Conservation (phyloP, 2,113 vertebrate genomes). For the Shinisaurus crocodilurus region DNA sequence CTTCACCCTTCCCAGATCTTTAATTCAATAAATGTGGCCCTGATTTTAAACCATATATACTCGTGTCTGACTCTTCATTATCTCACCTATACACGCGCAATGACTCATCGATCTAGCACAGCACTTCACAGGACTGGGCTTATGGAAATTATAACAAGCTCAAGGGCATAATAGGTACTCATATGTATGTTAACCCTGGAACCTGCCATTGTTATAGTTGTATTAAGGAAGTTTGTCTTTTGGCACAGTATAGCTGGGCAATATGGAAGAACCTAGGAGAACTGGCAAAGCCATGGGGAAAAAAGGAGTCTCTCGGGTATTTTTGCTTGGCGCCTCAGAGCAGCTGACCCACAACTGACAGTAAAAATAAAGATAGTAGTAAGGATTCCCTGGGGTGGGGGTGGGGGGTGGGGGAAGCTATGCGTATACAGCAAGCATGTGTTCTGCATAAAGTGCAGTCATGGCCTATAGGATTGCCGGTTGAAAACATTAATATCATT, state of each 20-base stretch:
- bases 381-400: not conserved
- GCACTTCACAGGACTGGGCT: not conserved
- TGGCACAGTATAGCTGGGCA: not conserved
- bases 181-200: not conserved
- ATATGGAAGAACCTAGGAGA: not conserved
- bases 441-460: not conserved
- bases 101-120: not conserved
- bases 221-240: not conserved
- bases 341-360: not conserved
- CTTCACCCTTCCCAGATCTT: no score
- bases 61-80: no score
- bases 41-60: no score
- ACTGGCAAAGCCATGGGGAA: not conserved
- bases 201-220: not conserved
- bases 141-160: not conserved
- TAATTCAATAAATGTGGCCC: no score
- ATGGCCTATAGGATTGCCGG: not conserved
- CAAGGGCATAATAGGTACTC: not conserved
- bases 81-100: no score
- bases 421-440: not conserved
- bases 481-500: not conserved
- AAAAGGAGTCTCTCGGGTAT: not conserved
- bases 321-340: not conserved
- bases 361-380: not conserved
- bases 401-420: no score